Conservation (phyloP, 1,140 invertebrate genomes). For the Trichoplusia ni region DNA sequence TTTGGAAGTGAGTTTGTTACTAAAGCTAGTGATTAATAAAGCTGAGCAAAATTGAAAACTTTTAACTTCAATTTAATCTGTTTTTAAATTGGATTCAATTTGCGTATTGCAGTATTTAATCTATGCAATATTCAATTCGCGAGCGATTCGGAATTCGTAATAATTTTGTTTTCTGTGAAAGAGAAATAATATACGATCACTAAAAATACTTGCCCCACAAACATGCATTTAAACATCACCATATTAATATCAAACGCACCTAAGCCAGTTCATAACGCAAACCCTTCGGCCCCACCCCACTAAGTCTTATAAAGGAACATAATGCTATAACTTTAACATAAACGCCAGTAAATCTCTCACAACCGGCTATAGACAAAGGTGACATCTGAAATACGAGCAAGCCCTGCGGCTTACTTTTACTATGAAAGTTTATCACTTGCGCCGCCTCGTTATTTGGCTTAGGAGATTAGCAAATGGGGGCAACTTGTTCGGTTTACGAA, state of each 20-base stretch:
- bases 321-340: conserved; percentile 10
- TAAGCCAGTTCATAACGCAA: conserved; percentile 10
- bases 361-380: conserved; percentile 22
- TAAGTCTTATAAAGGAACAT: conserved; percentile 5
- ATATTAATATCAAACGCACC: neutral
- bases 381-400: conserved; percentile 13
- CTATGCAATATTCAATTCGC: too few species aligned
- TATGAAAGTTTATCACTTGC: conserved; percentile 57
- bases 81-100: too few species aligned
- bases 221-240: neutral
- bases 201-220: neutral
- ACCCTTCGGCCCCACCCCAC: neutral
- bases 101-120: too few species aligned
- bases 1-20: too few species aligned
- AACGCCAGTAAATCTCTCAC: conserved; percentile 15
- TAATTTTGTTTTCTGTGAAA: too few species aligned
- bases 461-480: conserved; percentile 65
- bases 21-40: too few species aligned
- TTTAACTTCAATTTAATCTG: too few species aligned
- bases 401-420: conserved; percentile 17
- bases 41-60: too few species aligned
- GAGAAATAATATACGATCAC: too few species aligned
- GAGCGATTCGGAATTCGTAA: too few species aligned
- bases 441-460: conserved; percentile 59
- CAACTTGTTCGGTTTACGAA: conserved; percentile 64